Evolutionary conservation across 2,797 vertebrate species (phyloP).

Genomic region (Macropus fuliginosus): DNA sequence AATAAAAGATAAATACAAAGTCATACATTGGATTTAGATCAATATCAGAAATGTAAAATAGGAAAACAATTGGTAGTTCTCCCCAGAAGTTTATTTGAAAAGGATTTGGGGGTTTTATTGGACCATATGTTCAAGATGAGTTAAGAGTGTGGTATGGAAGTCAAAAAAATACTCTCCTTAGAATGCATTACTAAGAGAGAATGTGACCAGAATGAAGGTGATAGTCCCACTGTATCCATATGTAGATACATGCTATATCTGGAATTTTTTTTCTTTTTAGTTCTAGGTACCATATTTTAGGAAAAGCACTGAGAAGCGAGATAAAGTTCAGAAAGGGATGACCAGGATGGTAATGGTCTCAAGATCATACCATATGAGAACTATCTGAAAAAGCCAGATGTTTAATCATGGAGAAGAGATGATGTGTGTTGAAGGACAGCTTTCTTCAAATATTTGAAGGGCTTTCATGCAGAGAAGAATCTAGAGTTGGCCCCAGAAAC

Average conservation of each 20-base stretch:
- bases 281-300: not conserved
- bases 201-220: not conserved
- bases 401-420: not conserved
- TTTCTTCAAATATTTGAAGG: not conserved
- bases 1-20: not conserved
- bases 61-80: not conserved
- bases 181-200: not conserved
- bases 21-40: not conserved
- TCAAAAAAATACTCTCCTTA: not conserved
- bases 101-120: not conserved
- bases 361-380: not conserved
- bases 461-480: not conserved
- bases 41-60: not conserved
- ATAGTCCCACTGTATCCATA: not conserved
- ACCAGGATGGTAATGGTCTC: not conserved
- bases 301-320: not conserved
- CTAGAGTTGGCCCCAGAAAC: not conserved
- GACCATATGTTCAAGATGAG: not conserved
- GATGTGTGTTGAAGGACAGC: not conserved
- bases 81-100: not conserved
- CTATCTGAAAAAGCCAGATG: not conserved
- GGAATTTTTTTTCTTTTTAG: not conserved
- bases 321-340: not conserved
- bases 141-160: not conserved
- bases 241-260: not conserved